Base-by-base conservation (phyloP, 2,797 vertebrate genomes). In the Lepus oiostolus region DNA sequence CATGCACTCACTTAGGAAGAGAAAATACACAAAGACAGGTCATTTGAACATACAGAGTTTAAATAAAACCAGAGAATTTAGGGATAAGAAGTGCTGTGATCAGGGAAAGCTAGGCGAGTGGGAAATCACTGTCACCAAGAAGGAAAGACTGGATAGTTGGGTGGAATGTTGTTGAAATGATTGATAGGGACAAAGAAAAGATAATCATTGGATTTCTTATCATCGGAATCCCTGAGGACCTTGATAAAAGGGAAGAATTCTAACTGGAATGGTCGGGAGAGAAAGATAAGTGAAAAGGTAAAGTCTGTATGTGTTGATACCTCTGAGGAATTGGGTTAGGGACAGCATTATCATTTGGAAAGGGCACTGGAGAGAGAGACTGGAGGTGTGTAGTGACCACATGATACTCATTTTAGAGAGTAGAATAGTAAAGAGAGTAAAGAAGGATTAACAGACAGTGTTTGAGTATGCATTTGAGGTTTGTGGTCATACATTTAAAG, bases 161-260 rank as follows among this genome's bases (percentile, higher is more conserved):
- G 4, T 75, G 68, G 91, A 32, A 85, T 32, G 65, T 16, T 54
- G 4, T 32, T 58, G 8, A 72, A 26, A 38, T 93, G 50, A 8
- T 32, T 93, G 77, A 77, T 89, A 50, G 24, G 7, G 24, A 68
- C 50, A 71, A 14, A 13, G 17, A 13, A 80, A 91, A 91, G 35
- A 4, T 8, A 60, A 65, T 16, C 4, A n/a, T 16, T 80, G 54
- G 58, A 47, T 85, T 67, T 87, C 74, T 81, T 24, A 88, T 32
- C 10, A 22, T 35, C 12, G 24, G 76, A 6, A 12, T 63, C 30
- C 68, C 24, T 65, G 21, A 32, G 30, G 19, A 35, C 63, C 26
- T 91, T 85, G 54, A 60, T 47, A 42, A 84, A 32, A 77, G 72
- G 17, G 22, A 75, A 77, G n/a, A 67, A 67, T 80, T 91, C 50